Conservation (phyloP, 2,113 vertebrate species). For the Forbesichthys agassizii region DNA sequence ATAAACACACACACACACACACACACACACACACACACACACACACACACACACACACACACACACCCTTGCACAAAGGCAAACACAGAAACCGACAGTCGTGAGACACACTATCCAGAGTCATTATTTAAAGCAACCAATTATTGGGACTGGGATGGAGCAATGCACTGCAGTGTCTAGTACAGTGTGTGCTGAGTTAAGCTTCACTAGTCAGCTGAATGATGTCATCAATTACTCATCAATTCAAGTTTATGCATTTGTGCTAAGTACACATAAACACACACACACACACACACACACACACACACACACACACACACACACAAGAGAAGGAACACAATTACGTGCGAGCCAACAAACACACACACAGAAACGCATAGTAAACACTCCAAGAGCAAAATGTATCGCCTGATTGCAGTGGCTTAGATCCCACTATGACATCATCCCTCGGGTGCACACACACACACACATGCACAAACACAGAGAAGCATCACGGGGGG, state of each 20-base stretch:
- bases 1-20: background rate
- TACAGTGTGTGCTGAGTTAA: conserved; percentile 26
- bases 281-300: conserved; percentile 1
- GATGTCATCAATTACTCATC: conserved; percentile 34
- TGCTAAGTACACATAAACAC: background rate
- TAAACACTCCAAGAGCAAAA: conserved; percentile 15
- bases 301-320: no score
- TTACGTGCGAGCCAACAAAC: conserved; percentile 10
- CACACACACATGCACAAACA: conserved; percentile 18
- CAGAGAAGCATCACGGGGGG: conserved; percentile 1
- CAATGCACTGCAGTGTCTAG: conserved; percentile 25
- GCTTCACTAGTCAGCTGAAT: conserved; percentile 16
- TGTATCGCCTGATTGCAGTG: conserved; percentile 30
- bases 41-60: conserved; percentile 8
- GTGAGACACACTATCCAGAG: conserved; percentile 6
- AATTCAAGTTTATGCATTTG: conserved; percentile 24
- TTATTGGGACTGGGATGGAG: conserved; percentile 35
- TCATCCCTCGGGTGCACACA: conserved; percentile 52
- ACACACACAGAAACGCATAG: background rate
- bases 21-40: background rate
- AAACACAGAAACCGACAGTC: conserved; percentile 11
- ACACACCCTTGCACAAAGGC: conserved; percentile 14
- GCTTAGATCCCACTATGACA: conserved; percentile 57
- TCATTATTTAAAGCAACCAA: conserved; percentile 3
- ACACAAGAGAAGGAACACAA: background rate